Evolutionary conservation across 2,888 invertebrate species (phyloP).

Genomic region (Leucophenga montana): DNA sequence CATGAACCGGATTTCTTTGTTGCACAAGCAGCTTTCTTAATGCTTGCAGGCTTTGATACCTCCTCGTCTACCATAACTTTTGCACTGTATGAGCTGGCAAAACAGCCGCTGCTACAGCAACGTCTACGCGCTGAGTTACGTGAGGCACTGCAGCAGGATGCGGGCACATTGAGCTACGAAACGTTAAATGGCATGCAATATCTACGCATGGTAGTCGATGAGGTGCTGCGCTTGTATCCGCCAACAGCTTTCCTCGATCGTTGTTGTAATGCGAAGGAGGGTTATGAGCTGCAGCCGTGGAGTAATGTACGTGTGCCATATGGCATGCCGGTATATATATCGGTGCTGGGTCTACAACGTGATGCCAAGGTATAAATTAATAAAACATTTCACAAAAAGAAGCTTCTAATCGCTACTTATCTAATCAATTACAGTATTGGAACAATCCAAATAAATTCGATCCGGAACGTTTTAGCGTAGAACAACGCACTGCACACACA

Average conservation of each 20-base stretch:
- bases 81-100: slow-evolving; percentile 71
- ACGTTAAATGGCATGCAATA: slow-evolving; percentile 71
- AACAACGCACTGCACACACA: slow-evolving; percentile 55
- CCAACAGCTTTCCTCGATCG: slow-evolving; percentile 69
- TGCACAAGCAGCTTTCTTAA: slow-evolving; percentile 67
- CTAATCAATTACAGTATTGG: slow-evolving; percentile 54
- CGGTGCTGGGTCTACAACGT: slow-evolving; percentile 65
- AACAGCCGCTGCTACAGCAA: slow-evolving; percentile 68
- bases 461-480: slow-evolving; percentile 65
- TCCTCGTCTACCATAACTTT: slow-evolving; percentile 72
- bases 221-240: slow-evolving; percentile 69
- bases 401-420: background rate
- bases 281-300: slow-evolving; percentile 59
- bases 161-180: slow-evolving; percentile 71
- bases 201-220: slow-evolving; percentile 71
- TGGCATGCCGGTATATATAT: slow-evolving; percentile 69
- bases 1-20: slow-evolving; percentile 61
- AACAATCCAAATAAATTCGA: slow-evolving; percentile 63
- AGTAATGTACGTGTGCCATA: slow-evolving; percentile 47
- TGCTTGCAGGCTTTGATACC: slow-evolving; percentile 69
- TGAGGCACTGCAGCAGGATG: slow-evolving; percentile 51
- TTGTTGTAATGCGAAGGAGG: slow-evolving; percentile 56
- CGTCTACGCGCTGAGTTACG: slow-evolving; percentile 71
- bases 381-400: background rate
- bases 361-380: slow-evolving; percentile 60